A percentile compares a stretch with the other conserved stretches of the same genome.
Conservation (phyloP, 1,140 invertebrate genomes). For the Nephila pilipes region DNA sequence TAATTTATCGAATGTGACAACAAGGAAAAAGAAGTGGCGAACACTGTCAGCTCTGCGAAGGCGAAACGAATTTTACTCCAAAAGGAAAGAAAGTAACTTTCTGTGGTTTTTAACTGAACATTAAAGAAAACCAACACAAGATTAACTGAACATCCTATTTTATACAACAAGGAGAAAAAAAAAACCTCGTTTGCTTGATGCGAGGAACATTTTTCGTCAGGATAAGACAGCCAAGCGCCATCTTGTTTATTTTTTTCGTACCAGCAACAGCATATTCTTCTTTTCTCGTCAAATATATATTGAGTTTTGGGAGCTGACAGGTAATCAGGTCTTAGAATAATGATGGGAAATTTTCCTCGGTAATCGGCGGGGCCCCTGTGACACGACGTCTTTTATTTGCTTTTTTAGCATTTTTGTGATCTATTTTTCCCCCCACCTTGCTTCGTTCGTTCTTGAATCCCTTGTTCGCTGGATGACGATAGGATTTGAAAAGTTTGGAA, state of each 20-base stretch:
- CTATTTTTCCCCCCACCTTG: background rate
- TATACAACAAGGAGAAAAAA: background rate
- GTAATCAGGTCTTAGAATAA: constrained; percentile 74
- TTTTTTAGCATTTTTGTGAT: background rate
- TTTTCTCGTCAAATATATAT: constrained; percentile 62
- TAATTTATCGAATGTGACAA: background rate
- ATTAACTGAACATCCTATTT: constrained; percentile 55
- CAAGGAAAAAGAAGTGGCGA: background rate
- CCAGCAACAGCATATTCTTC: constrained; percentile 54
- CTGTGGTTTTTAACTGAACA: constrained; percentile 51
- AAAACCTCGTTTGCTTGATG: constrained; percentile 26
- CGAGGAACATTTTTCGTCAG: constrained; percentile 42
- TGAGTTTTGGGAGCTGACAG: constrained; percentile 71
- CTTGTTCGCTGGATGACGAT: background rate
- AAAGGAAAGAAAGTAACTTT: background rate
- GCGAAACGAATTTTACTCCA: background rate
- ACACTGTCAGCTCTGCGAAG: background rate
- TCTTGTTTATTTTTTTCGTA: background rate
- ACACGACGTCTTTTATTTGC: constrained; percentile 48
- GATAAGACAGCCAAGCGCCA: background rate
- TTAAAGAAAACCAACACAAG: constrained; percentile 46
- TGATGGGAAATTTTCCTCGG: constrained; percentile 70
- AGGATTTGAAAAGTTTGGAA: background rate
- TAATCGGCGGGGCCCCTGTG: constrained; percentile 41
- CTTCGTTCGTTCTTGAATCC: constrained; percentile 3